A percentile compares a stretch with the other conserved stretches of the same genome.
Evolutionary conservation across 2,888 invertebrate genomes (phyloP).

Genomic region (Orthosia gracilis): DNA sequence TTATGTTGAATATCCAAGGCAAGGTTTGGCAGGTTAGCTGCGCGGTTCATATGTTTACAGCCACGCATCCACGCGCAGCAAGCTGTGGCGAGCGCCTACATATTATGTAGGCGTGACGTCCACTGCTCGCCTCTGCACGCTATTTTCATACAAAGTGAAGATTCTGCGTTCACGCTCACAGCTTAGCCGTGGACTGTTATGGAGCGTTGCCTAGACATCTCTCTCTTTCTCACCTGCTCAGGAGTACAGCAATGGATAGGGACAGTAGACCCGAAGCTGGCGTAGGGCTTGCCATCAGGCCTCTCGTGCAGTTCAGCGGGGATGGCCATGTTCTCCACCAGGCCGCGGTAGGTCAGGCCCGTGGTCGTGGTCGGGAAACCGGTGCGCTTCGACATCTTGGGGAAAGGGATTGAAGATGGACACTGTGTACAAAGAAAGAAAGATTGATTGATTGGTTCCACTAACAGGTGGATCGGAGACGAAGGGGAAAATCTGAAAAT

Average conservation of each 20-base stretch:
- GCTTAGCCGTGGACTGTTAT: no score
- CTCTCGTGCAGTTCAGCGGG: conserved; percentile 82
- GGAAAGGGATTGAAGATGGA: not conserved
- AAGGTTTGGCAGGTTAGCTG: no score
- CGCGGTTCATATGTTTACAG: no score
- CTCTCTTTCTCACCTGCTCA: conserved; percentile 73
- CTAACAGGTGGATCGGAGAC: not conserved
- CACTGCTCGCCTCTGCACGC: no score
- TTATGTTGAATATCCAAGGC: no score
- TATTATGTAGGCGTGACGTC: no score
- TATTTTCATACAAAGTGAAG: no score
- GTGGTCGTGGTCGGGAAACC: conserved; percentile 54
- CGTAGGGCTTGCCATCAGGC: conserved; percentile 76
- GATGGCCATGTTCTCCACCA: conserved; percentile 82
- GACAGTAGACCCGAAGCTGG: conserved; percentile 77
- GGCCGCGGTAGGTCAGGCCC: conserved; percentile 76
- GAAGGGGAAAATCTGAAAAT: no score
- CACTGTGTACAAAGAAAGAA: not conserved
- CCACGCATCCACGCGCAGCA: no score
- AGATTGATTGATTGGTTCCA: not conserved
- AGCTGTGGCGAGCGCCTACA: no score
- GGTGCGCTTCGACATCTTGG: conserved; percentile 79
- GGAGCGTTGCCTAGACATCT: not conserved
- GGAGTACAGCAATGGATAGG: conserved; percentile 85
- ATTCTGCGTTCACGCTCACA: no score